phyloP scores from a whole-genome alignment of 2,888 invertebrate genomes.

The Acleris holmiana region DNA sequence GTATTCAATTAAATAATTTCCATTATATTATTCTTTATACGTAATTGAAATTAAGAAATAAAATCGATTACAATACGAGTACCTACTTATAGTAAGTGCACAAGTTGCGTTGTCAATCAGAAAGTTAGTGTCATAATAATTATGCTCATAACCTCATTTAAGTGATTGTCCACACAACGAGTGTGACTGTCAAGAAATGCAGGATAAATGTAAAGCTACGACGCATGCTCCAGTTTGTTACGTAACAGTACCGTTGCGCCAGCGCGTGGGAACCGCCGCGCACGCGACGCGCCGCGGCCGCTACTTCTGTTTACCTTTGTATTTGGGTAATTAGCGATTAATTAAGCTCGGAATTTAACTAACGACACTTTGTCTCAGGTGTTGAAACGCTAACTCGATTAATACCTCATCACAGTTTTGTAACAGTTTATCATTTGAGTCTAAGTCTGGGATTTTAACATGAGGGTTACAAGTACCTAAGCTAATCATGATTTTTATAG shows the following conservation, averaged over 20 bases:
- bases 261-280: slow-evolving; percentile 54
- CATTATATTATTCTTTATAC: too few relatives aligned
- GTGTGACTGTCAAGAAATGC: slow-evolving; percentile 7
- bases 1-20: background rate
- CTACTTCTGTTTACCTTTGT: slow-evolving; percentile 14
- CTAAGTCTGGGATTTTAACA: too few relatives aligned
- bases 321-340: background rate
- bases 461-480: too few relatives aligned
- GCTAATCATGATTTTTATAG: too few relatives aligned
- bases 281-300: background rate
- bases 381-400: background rate
- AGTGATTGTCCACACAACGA: background rate
- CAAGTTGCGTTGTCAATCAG: background rate
- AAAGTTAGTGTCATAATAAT: background rate
- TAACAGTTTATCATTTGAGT: too few relatives aligned
- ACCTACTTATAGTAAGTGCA: too few relatives aligned
- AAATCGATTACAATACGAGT: too few relatives aligned
- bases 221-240: slow-evolving; percentile 25
- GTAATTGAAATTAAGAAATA: too few relatives aligned
- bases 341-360: background rate
- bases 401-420: too few relatives aligned
- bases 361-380: slow-evolving; percentile 4
- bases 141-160: background rate
- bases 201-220: slow-evolving; percentile 12
- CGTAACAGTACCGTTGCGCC: slow-evolving; percentile 40